Conservation (phyloP, 2,888 invertebrate genomes). For the Urechis unicinctus region DNA sequence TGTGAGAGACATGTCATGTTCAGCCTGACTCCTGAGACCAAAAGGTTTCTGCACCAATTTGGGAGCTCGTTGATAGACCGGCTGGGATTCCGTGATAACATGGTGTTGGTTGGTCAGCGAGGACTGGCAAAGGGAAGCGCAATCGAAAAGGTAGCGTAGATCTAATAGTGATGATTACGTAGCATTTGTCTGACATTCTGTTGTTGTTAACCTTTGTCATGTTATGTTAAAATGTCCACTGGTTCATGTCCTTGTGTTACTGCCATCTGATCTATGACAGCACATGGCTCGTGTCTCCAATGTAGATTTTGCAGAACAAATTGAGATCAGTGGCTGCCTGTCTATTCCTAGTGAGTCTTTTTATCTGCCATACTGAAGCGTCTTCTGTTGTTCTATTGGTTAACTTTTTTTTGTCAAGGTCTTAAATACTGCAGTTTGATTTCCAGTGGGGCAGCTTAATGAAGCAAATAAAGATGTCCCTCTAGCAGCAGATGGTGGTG, state of each 20-base stretch:
- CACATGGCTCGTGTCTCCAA: constrained; percentile 6
- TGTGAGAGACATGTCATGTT: no score
- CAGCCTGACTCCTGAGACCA: constrained; percentile 39
- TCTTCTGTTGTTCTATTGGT: background rate
- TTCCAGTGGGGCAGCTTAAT: no score
- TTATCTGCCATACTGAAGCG: no score
- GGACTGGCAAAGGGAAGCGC: constrained; percentile 28
- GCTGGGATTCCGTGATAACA: constrained; percentile 41
- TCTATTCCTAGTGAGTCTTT: constrained; percentile 21
- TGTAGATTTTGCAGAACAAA: constrained; percentile 29
- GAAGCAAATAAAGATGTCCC: constrained; percentile 19
- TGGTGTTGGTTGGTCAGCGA: constrained; percentile 47
- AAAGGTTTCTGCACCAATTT: constrained; percentile 35
- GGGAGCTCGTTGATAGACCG: constrained; percentile 38
- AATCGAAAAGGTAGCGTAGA: constrained; percentile 36
- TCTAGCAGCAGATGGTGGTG: constrained; percentile 5
- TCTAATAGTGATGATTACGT: background rate
- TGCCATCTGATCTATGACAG: constrained; percentile 7
- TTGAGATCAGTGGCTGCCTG: constrained; percentile 46
- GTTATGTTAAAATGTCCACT: no score
- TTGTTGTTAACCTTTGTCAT: background rate
- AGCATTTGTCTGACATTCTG: background rate
- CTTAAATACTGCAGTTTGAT: background rate
- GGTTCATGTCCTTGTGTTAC: background rate
- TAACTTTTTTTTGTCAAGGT: background rate